Evolutionary conservation across 2,113 vertebrate genomes (phyloP), one percentile per base, ranked within the genome.

Genomic region (Nothobranchius furzeri): DNA sequence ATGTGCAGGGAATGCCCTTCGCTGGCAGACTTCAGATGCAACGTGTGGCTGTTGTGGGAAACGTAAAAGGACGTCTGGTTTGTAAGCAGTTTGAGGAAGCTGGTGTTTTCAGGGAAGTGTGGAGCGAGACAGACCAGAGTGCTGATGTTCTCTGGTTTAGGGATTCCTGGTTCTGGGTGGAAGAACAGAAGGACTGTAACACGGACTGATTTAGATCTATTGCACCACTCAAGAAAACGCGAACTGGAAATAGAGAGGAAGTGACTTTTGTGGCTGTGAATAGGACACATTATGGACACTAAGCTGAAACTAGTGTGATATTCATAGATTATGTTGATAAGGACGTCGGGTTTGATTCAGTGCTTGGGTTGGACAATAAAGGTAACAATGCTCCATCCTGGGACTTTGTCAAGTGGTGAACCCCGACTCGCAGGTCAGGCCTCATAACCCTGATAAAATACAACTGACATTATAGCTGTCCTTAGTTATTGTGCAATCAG

Each of bases 161-260:
- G 37, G 56, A 64, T 49, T 62, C 25, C 45, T 10, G 57, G 54
- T 47, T 15, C 42, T 68, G 68, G 64, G 70, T 30, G 52, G 67
- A 70, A 67, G 60, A 59, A 56, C 2, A 4, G 20, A 62, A 63
- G 45, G 64, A 61, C 47, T 15, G 47, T 1, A 20, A 53, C 24
- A 4, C 63, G 55, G 53, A 76, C 49, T 64, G 36, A 78, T 71
- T 76, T 69, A 48, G 57, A 82, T 74, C 68, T 49, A 78, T 72
- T 75, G 78, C 78, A 76, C 73, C 83, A 48, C 85, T 50, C 63
- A 66, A 75, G 63, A 83, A 76, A 82, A 43, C 57, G 6, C 43
- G 78, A 68, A 1, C 37, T 14, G n/a, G 24, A 6, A 52, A 30
- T 30, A 20, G 74, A 60, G 52, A 60, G 51, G 74, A 71, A 66